These are phyloP conservation scores for Chaetorhynchus papuensis DNA, from an alignment of 2,113 vertebrate species.

Conservation along the genomic window DNA sequence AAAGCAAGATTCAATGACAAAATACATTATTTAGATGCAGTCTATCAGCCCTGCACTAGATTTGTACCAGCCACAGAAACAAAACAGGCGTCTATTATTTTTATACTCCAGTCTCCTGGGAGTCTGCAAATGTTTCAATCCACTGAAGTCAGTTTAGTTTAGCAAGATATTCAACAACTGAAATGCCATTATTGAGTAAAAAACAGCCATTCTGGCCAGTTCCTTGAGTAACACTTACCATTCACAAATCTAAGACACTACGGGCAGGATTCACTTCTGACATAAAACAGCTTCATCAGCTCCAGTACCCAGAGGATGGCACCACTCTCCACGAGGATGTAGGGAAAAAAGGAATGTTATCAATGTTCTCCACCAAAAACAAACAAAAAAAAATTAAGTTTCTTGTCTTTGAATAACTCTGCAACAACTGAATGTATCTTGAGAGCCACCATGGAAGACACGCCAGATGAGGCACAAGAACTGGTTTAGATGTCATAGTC, in stretches of 20 bases:
- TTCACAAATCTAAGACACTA: neutral
- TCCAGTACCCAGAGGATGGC: neutral
- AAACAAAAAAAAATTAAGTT: neutral
- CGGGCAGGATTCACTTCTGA: neutral
- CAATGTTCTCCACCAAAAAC: neutral
- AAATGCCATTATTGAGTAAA: neutral
- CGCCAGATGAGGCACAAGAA: neutral
- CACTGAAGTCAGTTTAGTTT: neutral
- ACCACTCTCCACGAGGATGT: neutral
- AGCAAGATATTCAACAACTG: neutral
- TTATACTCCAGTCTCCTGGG: neutral
- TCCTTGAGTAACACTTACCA: constrained; percentile 35
- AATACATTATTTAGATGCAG: neutral
- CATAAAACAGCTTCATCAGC: neutral
- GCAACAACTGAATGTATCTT: neutral
- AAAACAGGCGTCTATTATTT: neutral
- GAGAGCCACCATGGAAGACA: neutral
- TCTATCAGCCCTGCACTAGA: neutral
- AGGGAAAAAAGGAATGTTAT: neutral
- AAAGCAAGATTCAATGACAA: neutral
- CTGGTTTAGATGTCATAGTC: constrained; percentile 22
- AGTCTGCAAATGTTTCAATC: neutral
- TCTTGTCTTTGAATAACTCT: neutral
- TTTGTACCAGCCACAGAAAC: neutral
- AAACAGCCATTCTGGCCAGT: neutral